Evolutionary conservation across 2,113 vertebrate genomes (phyloP).

Genomic region (Rallus limicola): DNA sequence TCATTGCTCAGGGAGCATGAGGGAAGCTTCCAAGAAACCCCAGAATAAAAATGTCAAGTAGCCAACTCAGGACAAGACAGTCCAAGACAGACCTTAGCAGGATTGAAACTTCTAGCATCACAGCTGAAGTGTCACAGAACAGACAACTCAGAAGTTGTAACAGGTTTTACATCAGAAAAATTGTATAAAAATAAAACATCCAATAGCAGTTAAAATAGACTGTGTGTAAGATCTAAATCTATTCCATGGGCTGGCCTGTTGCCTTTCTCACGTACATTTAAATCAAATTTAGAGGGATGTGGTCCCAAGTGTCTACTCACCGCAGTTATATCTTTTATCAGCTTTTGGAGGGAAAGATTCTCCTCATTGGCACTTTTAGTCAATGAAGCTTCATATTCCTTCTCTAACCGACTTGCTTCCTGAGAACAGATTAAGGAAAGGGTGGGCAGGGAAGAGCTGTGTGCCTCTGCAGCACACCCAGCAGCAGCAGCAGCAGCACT

Average conservation of each 20-base stretch:
- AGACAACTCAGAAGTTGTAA: background rate
- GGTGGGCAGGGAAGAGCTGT: background rate
- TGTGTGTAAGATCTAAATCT: background rate
- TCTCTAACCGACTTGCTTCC: slow-evolving; percentile 67
- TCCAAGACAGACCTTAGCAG: background rate
- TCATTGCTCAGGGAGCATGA: background rate
- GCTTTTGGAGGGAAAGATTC: slow-evolving; percentile 69
- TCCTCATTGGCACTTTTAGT: slow-evolving; percentile 66
- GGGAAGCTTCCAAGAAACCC: background rate
- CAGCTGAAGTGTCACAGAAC: background rate
- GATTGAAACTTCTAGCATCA: background rate
- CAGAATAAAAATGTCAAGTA: background rate
- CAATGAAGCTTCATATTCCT: slow-evolving; percentile 66
- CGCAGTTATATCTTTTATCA: slow-evolving; percentile 73
- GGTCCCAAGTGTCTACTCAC: slow-evolving; percentile 9
- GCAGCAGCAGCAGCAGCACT: background rate
- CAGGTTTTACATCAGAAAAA: background rate
- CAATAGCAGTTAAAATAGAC: background rate
- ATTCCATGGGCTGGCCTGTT: background rate
- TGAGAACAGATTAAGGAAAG: slow-evolving; percentile 41
- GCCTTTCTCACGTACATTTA: background rate
- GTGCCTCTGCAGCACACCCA: background rate
- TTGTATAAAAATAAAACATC: background rate
- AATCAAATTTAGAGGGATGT: background rate
- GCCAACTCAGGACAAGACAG: background rate